Percentiles rank a stretch among this genome's conserved stretches.
Evolutionary conservation across 2,797 vertebrate genomes (phyloP).

Genomic region (Danio tinwini): DNA sequence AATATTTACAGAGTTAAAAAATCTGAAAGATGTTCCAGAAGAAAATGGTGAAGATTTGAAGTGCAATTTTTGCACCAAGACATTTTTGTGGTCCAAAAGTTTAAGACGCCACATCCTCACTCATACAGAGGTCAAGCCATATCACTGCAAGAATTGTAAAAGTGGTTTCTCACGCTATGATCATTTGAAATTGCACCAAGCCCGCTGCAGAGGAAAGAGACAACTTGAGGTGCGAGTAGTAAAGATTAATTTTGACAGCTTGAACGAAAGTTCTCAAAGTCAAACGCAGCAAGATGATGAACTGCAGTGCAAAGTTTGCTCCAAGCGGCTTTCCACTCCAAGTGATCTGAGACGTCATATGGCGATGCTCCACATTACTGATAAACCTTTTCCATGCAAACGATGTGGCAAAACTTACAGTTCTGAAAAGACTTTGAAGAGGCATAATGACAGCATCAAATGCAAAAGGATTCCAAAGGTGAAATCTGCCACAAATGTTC

Average conservation of each 20-base stretch:
- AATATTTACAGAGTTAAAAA: constrained; percentile 19
- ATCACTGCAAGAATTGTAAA: constrained; percentile 81
- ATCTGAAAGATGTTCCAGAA: constrained; percentile 38
- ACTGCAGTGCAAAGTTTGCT: constrained; percentile 70
- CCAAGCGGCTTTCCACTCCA: constrained; percentile 66
- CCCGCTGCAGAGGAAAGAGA: constrained; percentile 73
- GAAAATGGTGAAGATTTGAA: constrained; percentile 65
- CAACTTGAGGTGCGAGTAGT: constrained; percentile 74
- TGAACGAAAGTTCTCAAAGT: constrained; percentile 72
- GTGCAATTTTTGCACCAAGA: constrained; percentile 83
- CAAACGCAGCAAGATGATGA: constrained; percentile 50
- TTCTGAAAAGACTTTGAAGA: constrained; percentile 68
- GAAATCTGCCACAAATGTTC: constrained; percentile 38
- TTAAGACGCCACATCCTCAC: constrained; percentile 81
- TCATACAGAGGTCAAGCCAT: constrained; percentile 83
- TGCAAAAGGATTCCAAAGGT: constrained; percentile 61
- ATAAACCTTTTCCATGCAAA: constrained; percentile 74
- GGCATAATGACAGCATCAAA: constrained; percentile 62
- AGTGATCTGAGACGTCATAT: constrained; percentile 73
- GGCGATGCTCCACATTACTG: constrained; percentile 69
- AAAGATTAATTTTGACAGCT: constrained; percentile 74
- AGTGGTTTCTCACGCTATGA: constrained; percentile 81
- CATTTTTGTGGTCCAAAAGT: constrained; percentile 74
- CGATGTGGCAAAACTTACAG: constrained; percentile 70
- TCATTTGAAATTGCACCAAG: constrained; percentile 78